A percentile compares a stretch with the other conserved stretches of the same genome.
Evolutionary conservation across 2,797 vertebrate genomes (phyloP).

Genomic region (Macropus fuliginosus): DNA sequence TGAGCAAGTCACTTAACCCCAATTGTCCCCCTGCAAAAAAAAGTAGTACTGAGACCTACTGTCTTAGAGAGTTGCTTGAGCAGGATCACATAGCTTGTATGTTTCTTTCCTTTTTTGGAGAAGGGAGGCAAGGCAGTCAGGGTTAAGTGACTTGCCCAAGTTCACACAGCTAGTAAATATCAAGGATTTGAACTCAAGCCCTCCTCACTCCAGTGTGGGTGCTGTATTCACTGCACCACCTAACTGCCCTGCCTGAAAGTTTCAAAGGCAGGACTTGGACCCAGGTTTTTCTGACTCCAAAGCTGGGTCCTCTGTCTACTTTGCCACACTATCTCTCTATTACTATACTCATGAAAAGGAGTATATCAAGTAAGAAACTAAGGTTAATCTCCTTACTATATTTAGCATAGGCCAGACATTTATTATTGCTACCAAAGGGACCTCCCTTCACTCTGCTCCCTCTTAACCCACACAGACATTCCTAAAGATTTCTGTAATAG

Average conservation of each 20-base stretch:
- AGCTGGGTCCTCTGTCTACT: not conserved
- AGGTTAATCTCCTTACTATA: not conserved
- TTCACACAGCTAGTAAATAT: too few relatives aligned
- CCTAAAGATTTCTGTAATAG: conserved; percentile 23
- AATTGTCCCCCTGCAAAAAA: not conserved
- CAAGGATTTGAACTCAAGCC: too few relatives aligned
- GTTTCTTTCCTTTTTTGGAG: not conserved
- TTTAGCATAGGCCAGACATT: not conserved
- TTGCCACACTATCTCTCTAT: not conserved
- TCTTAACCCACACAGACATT: not conserved
- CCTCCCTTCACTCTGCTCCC: not conserved
- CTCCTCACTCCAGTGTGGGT: too few relatives aligned
- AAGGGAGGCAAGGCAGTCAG: too few relatives aligned
- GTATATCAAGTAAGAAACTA: not conserved
- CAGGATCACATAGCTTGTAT: not conserved
- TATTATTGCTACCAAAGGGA: not conserved
- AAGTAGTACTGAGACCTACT: not conserved
- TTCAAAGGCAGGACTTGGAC: not conserved
- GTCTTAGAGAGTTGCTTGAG: not conserved
- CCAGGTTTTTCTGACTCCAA: not conserved
- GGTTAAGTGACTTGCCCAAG: too few relatives aligned
- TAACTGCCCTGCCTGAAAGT: too few relatives aligned
- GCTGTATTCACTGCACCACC: too few relatives aligned
- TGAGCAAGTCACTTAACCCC: not conserved
- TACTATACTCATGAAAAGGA: not conserved